Evolutionary conservation across 2,113 vertebrate species (phyloP).

Genomic region (Sebastes schlegelii): DNA sequence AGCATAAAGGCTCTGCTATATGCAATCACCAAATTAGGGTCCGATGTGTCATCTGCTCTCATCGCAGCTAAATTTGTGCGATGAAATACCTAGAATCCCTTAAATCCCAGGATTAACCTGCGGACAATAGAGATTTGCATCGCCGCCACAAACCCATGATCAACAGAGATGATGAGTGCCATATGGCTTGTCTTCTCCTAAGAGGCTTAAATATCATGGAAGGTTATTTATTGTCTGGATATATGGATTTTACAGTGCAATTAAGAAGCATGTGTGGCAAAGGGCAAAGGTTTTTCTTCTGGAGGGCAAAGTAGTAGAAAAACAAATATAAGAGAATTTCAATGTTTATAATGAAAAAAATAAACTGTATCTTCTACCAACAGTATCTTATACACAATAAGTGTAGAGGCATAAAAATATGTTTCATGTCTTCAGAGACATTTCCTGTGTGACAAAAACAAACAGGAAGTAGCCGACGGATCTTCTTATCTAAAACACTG

Average conservation of each 20-base stretch:
- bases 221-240: conserved; percentile 52
- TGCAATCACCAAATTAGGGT: conserved; percentile 54
- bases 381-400: neutral
- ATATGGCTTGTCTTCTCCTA: conserved; percentile 50
- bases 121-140: conserved; percentile 58
- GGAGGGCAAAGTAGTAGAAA: neutral
- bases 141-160: conserved; percentile 36
- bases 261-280: conserved; percentile 5
- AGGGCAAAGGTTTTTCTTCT: conserved; percentile 6
- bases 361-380: neutral
- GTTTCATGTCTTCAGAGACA: neutral
- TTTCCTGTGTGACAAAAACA: neutral
- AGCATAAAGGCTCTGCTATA: neutral
- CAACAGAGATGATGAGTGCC: conserved; percentile 60
- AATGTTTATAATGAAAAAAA: neutral
- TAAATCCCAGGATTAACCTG: conserved; percentile 68
- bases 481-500: neutral
- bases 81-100: conserved; percentile 52
- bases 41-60: conserved; percentile 43
- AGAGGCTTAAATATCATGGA: conserved; percentile 62
- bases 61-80: conserved; percentile 38
- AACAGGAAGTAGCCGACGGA: neutral
- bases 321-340: neutral
- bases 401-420: neutral
- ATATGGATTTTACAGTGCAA: conserved; percentile 44